phyloP scores from a whole-genome alignment of 2,113 vertebrate species.

The Siniperca chuatsi region DNA sequence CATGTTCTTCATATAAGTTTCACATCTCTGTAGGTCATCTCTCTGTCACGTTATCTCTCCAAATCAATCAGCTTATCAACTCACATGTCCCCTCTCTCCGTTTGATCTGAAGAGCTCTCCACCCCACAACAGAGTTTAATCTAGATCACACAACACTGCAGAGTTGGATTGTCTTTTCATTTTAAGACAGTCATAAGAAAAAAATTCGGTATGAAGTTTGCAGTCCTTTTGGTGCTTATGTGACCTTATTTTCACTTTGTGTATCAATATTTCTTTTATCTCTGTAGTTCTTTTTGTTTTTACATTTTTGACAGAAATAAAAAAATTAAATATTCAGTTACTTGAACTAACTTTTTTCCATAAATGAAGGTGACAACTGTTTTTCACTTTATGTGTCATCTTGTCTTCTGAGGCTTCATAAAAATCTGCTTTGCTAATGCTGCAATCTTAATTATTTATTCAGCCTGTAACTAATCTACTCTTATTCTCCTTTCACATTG shows the following conservation, averaged over 20 bases:
- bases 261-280: conserved; percentile 8
- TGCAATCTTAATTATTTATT: conserved; percentile 75
- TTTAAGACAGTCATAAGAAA: background rate
- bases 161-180: background rate
- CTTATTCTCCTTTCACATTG: conserved; percentile 26
- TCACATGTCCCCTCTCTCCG: conserved; percentile 31
- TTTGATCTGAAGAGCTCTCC: conserved; percentile 49
- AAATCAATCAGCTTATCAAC: conserved; percentile 73
- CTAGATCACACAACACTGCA: background rate
- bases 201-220: background rate
- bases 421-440: conserved; percentile 60
- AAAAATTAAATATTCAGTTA: conserved; percentile 14
- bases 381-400: conserved; percentile 63
- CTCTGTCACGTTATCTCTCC: conserved; percentile 65
- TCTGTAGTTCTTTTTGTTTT: background rate
- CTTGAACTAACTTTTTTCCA: background rate
- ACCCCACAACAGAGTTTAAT: conserved; percentile 44
- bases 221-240: background rate
- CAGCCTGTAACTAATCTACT: conserved; percentile 56
- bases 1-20: conserved; percentile 43
- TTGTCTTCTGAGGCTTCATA: conserved; percentile 63
- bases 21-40: conserved; percentile 69
- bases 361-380: conserved; percentile 23
- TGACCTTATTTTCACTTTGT: conserved; percentile 37
- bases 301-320: conserved; percentile 4